These are phyloP conservation scores for Chlorodrepanis virens DNA, from an alignment of 2,113 vertebrate genomes.

Conservation along the genomic window DNA sequence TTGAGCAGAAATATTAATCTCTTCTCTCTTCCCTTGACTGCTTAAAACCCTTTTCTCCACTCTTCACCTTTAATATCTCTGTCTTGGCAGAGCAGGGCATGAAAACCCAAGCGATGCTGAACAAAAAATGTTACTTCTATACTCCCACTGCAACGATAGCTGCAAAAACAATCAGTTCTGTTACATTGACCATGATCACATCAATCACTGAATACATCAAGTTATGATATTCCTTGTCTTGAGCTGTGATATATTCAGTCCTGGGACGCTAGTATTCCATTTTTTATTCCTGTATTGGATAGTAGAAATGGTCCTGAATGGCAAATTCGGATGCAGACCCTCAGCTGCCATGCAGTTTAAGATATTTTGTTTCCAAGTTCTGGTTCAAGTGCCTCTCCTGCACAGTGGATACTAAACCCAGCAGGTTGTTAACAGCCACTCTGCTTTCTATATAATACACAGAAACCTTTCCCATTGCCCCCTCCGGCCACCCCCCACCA, in stretches of 20 bases:
- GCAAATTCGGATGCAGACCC: not conserved
- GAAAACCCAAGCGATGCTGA: not conserved
- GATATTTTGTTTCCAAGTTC: not conserved
- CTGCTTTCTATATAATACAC: not conserved
- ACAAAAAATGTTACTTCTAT: not conserved
- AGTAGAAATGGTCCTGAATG: not conserved
- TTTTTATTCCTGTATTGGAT: not conserved
- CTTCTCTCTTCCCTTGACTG: constrained; percentile 9
- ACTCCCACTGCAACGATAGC: not conserved
- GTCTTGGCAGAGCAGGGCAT: not conserved
- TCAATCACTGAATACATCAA: not conserved
- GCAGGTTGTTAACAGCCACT: not conserved
- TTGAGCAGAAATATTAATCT: constrained; percentile 30
- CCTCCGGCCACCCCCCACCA: no score
- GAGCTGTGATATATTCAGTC: not conserved
- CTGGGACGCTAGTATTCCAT: not conserved
- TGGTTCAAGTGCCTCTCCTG: not conserved
- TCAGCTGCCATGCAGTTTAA: not conserved
- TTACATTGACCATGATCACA: not conserved
- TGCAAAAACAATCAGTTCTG: not conserved
- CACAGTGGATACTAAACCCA: not conserved
- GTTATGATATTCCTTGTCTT: not conserved
- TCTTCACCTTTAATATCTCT: constrained; percentile 42
- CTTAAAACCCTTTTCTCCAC: not conserved
- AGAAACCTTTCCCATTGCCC: not conserved